Evolutionary conservation across 2,113 vertebrate genomes (phyloP).

Genomic region (Narcine bancroftii): DNA sequence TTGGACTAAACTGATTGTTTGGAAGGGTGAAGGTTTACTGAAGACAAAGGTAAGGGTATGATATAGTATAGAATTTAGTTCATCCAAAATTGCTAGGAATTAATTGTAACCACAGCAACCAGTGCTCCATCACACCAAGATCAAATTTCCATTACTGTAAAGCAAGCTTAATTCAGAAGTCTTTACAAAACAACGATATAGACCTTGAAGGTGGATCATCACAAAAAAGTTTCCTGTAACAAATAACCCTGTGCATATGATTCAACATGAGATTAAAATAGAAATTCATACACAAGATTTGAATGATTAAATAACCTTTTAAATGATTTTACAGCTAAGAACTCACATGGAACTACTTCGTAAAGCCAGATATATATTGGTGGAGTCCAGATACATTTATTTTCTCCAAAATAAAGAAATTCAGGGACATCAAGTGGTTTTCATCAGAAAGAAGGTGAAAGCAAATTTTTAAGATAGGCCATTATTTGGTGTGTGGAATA

Average conservation of each 20-base stretch:
- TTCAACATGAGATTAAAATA: background rate
- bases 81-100: background rate
- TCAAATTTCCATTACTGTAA: constrained; percentile 2
- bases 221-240: background rate
- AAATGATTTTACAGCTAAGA: background rate
- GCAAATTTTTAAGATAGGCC: background rate
- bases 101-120: background rate
- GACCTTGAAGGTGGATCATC: background rate
- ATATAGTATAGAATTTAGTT: background rate
- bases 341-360: background rate
- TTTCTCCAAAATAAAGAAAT: background rate
- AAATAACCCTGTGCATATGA: background rate
- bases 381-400: background rate
- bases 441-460: background rate
- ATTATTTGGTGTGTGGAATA: background rate
- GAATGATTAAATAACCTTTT: background rate
- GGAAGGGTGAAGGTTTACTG: background rate
- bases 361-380: background rate
- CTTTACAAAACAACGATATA: background rate
- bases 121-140: background rate
- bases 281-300: background rate
- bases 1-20: background rate
- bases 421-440: background rate
- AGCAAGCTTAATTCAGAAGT: background rate
- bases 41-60: background rate